phyloP scores from a whole-genome alignment of 2,888 invertebrate species.

The Acanthosepion esculentum region DNA sequence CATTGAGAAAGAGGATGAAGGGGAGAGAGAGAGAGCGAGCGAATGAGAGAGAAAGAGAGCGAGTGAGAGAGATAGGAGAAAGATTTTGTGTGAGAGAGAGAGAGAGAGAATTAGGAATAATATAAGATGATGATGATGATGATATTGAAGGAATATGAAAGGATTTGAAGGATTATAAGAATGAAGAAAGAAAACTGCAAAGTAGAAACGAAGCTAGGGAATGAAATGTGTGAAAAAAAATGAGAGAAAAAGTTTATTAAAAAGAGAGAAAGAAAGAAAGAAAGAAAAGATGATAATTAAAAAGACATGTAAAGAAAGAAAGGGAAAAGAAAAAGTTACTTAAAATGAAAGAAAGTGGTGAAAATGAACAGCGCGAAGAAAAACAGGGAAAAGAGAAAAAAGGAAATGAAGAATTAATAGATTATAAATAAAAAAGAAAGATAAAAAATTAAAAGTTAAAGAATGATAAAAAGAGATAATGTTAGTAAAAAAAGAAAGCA shows the following conservation, averaged over 20 bases:
- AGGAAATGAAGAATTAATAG: not conserved
- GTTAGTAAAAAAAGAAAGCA: not conserved
- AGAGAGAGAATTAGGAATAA: not conserved
- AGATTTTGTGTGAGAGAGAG: not conserved
- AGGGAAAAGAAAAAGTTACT: not conserved
- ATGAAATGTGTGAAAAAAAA: not conserved
- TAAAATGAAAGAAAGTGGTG: not conserved
- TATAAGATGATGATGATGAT: not conserved
- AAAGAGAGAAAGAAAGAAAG: not conserved
- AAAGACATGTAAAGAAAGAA: not conserved
- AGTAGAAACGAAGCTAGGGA: not conserved
- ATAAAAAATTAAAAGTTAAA: not conserved
- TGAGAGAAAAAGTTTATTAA: not conserved
- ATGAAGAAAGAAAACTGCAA: not conserved
- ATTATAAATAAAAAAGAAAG: not conserved
- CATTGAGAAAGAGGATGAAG: not conserved
- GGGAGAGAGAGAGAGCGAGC: not conserved
- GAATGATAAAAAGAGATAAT: not conserved
- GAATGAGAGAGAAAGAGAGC: not conserved
- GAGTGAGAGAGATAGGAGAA: not conserved
- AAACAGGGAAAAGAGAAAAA: not conserved
- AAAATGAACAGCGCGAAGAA: not conserved
- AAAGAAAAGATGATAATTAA: not conserved
- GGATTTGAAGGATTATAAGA: not conserved
- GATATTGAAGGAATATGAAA: not conserved